Evolutionary conservation across 2,113 vertebrate species (phyloP).

Genomic region (Thalassarche chlororhynchos): DNA sequence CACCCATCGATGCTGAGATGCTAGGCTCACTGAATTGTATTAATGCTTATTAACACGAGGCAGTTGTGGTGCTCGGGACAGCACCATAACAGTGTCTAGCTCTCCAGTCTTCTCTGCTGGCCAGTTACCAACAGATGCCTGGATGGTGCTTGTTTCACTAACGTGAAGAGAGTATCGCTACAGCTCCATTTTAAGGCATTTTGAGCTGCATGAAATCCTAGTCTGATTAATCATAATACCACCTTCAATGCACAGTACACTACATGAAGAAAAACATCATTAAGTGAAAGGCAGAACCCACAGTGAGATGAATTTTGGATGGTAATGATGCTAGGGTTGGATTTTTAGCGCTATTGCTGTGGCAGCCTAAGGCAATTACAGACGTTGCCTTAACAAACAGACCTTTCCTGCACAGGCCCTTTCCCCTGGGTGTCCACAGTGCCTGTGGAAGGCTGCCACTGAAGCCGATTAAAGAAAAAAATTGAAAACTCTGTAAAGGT

Average conservation of each 20-base stretch:
- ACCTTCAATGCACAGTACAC: background rate
- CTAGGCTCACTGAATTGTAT: background rate
- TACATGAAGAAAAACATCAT: background rate
- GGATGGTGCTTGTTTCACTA: background rate
- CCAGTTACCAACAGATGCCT: background rate
- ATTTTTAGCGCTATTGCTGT: background rate
- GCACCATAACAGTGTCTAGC: rapidly evolving
- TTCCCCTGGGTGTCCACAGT: background rate
- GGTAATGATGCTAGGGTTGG: background rate
- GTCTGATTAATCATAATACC: background rate
- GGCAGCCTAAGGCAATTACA: background rate
- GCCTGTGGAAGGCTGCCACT: background rate
- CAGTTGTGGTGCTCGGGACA: background rate
- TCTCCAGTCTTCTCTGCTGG: background rate
- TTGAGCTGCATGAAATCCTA: background rate
- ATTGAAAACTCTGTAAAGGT: background rate
- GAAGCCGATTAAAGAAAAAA: slow-evolving; percentile 14
- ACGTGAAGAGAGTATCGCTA: background rate
- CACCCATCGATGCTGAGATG: rapidly evolving
- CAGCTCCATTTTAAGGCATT: background rate
- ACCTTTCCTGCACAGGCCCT: background rate
- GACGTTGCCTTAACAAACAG: background rate
- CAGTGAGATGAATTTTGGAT: background rate
- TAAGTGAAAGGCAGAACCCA: background rate
- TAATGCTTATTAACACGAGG: background rate